A percentile compares a stretch with the other conserved stretches of the same genome.
Evolutionary conservation across 2,113 vertebrate genomes (phyloP).

Genomic region (Dromiciops gliroides): DNA sequence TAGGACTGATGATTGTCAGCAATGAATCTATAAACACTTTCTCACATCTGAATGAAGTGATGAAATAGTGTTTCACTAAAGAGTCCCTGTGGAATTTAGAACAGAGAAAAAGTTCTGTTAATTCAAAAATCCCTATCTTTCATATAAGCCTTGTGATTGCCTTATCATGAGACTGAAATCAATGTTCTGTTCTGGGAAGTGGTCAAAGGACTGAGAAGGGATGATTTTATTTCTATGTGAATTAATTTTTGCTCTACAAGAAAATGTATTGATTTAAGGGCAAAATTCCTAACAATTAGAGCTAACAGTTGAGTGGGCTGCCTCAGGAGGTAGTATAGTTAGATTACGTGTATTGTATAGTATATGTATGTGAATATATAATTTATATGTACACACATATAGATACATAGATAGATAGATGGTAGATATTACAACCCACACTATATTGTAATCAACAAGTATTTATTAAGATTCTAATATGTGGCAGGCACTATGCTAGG

Average conservation of each 20-base stretch:
- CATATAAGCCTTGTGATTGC: constrained; percentile 22
- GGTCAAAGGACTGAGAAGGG: not conserved
- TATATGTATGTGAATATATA: not conserved
- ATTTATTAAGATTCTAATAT: not conserved
- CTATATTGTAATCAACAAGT: not conserved
- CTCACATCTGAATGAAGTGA: constrained; percentile 58
- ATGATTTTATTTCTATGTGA: not conserved
- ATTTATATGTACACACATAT: not conserved
- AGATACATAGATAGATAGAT: not conserved
- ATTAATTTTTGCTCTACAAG: constrained; percentile 42
- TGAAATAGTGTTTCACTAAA: constrained; percentile 55
- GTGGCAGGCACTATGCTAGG: not conserved
- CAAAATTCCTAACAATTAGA: not conserved
- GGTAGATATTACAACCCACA: not conserved
- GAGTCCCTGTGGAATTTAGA: constrained; percentile 36
- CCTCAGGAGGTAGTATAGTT: not conserved
- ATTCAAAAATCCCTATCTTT: constrained; percentile 18
- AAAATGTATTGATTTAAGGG: constrained; percentile 50
- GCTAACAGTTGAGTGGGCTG: not conserved
- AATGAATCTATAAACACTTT: not conserved
- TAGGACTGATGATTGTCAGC: not conserved
- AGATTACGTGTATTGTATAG: not conserved
- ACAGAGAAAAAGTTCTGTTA: constrained; percentile 50
- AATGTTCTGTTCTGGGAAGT: not conserved
- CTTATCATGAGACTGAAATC: constrained; percentile 10